Base-by-base conservation (phyloP, 1,140 invertebrate genomes). In the Lepidostoma basale region DNA sequence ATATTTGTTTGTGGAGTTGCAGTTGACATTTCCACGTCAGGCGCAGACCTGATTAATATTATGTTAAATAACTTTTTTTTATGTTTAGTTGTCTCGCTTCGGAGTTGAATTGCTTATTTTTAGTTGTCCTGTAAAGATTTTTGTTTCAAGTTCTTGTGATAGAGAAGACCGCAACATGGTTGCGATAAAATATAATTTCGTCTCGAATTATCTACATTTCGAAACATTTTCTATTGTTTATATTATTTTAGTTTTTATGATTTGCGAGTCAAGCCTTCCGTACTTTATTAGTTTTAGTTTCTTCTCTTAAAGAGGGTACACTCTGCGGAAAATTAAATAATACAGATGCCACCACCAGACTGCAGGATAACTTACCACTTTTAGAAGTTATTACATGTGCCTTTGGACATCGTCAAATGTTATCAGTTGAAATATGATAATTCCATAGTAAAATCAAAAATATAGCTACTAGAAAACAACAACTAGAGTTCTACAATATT, bases 241-340 rank as follows among this genome's bases (percentile, higher is more conserved):
- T 36, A 49, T 56, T 56, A 36, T 56, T 62, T 47, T 62, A 62
- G 25, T 62, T 30, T 42, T 42, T n/a, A 45, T 47, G 44, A 62
- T 62, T 62, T 62, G 40, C 62, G 39, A 64, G 62, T 64, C 62
- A 64, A 64, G 36, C 14, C 25, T 10, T 33, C 47, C 62, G 62
- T 64, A 64, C 62, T 64, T 64, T 68, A 68, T 60, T 68, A 68
- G 56, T 22, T 9, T 33, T 44, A 18, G 52, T 39, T 60, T 68
- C 58, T 58, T 20, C 45, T 67, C 52, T 58, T 42, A 14, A 16
- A 45, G 39, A 67, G 47, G 20, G 45, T 42, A 8, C n/a, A 14
- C 20, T 42, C 6, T 36, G n/a, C n/a, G 20, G 20, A 42, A 42
- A 42, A 42, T 8, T 36, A 36, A 8, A 36, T 36, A 36, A 42